Evolutionary conservation across 1,140 invertebrate genomes (phyloP).

Genomic region (Ceratina australensis): DNA sequence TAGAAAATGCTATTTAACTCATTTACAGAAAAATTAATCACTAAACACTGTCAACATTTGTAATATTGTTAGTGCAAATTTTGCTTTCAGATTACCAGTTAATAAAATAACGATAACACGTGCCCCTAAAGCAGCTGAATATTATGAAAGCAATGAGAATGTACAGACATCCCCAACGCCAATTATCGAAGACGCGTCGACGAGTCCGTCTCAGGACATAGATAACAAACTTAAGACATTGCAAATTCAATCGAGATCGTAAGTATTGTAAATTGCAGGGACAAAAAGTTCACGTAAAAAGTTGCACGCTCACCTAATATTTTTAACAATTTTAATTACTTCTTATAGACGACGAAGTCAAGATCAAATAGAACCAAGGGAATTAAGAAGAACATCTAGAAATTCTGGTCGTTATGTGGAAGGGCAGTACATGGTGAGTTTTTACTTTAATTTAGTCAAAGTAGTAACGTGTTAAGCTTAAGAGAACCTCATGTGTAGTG

Average conservation of each 20-base stretch:
- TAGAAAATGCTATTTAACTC: not conserved
- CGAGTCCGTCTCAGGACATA: slow-evolving; percentile 74
- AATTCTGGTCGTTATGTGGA: slow-evolving; percentile 76
- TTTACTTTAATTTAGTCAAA: not conserved
- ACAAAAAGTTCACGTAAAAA: no score
- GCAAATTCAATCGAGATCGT: slow-evolving; percentile 74
- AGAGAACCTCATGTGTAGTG: not conserved
- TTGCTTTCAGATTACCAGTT: slow-evolving; percentile 66
- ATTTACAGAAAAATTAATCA: not conserved
- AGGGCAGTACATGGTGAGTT: slow-evolving; percentile 75
- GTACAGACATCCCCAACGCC: slow-evolving; percentile 65
- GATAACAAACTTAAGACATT: slow-evolving; percentile 74
- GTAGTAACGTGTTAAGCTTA: not conserved
- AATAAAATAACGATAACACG: slow-evolving; percentile 67
- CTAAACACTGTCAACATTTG: not conserved
- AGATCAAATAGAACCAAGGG: slow-evolving; percentile 70
- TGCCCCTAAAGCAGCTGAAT: slow-evolving; percentile 62
- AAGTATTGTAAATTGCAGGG: slow-evolving; percentile 49
- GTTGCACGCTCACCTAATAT: not conserved
- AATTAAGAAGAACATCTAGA: slow-evolving; percentile 73
- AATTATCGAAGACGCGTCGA: slow-evolving; percentile 68
- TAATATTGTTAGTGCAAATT: slow-evolving; percentile 14
- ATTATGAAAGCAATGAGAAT: slow-evolving; percentile 70
- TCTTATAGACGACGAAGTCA: slow-evolving; percentile 67
- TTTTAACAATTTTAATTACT: slow-evolving; percentile 11